Evolutionary conservation across 2,113 vertebrate genomes (phyloP), one percentile per base, ranked within the genome.

Genomic region (Brachionichthys hirsutus): DNA sequence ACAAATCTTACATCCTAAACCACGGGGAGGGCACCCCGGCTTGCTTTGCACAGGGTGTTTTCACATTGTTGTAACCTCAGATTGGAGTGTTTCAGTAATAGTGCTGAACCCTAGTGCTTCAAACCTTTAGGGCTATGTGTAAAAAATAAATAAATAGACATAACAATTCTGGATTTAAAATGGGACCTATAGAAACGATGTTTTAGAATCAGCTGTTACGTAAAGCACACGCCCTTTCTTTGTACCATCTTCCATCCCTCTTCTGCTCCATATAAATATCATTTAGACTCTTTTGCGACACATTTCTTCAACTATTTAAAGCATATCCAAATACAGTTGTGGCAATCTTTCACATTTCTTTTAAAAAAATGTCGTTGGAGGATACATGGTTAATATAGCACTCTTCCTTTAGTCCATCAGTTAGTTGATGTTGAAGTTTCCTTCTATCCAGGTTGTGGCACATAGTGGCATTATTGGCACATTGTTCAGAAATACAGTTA

Each of bases 391-490:
- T 85, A 87, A 82, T 83, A 87, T 84, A 89, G 85, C 72, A 61
- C 80, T 90, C 52, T 81, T 72, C 78, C 46, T 87, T 68, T 64
- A 80, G 81, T 91, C 86, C 85, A 73, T 90, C 78, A 56, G 73
- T n/a, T n/a, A n/a, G n/a, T 82, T 62, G 62, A 84, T 80, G 62
- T 84, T 77, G 78, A 77, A 78, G 73, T 78, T 86, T 88, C 91
- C 80, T 81, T 85, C 88, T 80, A 89, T 87, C 91, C 92, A 73
- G 89, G 92, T 89, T 94, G 91, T 98, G 97, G 97, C 97, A 99
- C 96, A 95, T 98, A 94, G 90, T 93, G 97, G 97, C 94, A 93
- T 98, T 94, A 95, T 98, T 96, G 95, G 97, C 95, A 98, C 94
- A 94, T 90, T 94, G 94, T 95, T 96, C 95, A 92, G 89, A 93